phyloP scores from a whole-genome alignment of 1,140 invertebrate species.

The Zaprionus kolodkinae region DNA sequence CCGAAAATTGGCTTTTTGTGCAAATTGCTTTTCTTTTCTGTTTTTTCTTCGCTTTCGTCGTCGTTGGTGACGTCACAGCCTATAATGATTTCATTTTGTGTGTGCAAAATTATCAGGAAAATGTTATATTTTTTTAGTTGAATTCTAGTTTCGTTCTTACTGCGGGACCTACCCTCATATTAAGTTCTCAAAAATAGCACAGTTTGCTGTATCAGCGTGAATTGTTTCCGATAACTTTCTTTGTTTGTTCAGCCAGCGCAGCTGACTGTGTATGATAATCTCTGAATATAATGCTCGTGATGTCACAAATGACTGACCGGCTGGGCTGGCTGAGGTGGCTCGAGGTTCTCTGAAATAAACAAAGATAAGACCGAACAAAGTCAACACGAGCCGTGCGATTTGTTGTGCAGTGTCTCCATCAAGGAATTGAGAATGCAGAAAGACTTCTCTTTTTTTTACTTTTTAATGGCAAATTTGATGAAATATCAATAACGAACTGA shows the following conservation, averaged over 20 bases:
- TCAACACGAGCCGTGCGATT: background rate
- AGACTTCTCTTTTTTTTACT: no score
- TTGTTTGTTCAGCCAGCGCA: background rate
- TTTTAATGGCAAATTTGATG: no score
- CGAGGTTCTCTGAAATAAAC: background rate
- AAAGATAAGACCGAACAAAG: background rate
- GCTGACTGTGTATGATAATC: background rate
- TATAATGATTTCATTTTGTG: background rate
- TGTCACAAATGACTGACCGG: background rate
- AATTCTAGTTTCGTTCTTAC: background rate
- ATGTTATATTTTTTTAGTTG: background rate
- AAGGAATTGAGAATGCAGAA: background rate
- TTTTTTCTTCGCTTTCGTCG: background rate
- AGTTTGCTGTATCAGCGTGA: background rate
- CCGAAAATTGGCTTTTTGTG: conserved; percentile 4
- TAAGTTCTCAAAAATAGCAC: background rate
- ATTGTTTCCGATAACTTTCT: background rate
- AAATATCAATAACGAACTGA: no score
- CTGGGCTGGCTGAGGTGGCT: no score
- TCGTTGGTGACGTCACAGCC: background rate
- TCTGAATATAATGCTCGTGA: background rate
- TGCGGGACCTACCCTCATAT: background rate
- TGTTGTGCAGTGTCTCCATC: background rate
- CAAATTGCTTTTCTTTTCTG: background rate
- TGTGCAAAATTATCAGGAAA: background rate